A percentile compares a stretch with the other conserved stretches of the same genome.
Evolutionary conservation across 2,888 invertebrate species (phyloP).

Genomic region (Volucella zonaria): DNA sequence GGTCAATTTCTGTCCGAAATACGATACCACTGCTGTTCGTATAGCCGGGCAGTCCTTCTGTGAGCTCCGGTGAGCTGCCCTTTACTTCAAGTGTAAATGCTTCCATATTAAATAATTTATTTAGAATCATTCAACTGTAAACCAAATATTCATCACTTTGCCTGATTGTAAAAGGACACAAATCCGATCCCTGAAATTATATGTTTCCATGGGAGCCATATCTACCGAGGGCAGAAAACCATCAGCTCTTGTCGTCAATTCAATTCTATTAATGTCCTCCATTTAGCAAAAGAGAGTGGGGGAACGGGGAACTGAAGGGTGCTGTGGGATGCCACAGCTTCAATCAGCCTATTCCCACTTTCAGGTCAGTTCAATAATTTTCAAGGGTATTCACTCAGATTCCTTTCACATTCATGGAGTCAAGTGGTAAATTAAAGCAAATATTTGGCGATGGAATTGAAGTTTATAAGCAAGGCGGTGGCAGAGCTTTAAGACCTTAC

Average conservation of each 20-base stretch:
- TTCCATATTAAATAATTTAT: constrained; percentile 58
- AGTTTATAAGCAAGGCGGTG: background rate
- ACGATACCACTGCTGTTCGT: background rate
- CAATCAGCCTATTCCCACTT: background rate
- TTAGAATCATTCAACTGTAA: constrained; percentile 61
- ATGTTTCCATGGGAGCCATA: background rate
- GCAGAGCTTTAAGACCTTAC: background rate
- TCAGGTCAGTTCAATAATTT: constrained; percentile 1
- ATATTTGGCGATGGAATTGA: constrained; percentile 53
- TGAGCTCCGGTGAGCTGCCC: too few relatives aligned
- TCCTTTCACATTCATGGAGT: constrained; percentile 41
- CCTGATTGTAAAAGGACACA: constrained; percentile 43
- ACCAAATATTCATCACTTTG: constrained; percentile 49
- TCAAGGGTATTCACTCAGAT: constrained; percentile 19
- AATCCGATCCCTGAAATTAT: background rate
- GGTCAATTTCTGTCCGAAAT: constrained; percentile 1
- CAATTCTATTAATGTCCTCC: constrained; percentile 60
- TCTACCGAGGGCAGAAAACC: background rate
- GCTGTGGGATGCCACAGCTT: constrained; percentile 6
- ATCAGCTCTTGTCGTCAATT: constrained; percentile 53
- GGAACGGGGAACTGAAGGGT: constrained; percentile 37
- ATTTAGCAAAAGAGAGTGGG: constrained; percentile 56
- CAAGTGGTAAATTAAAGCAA: constrained; percentile 64
- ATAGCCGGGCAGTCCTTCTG: too few relatives aligned
- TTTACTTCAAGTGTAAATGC: constrained; percentile 44